phyloP scores from a whole-genome alignment of 2,797 vertebrate species.

The Lithobates pipiens region DNA sequence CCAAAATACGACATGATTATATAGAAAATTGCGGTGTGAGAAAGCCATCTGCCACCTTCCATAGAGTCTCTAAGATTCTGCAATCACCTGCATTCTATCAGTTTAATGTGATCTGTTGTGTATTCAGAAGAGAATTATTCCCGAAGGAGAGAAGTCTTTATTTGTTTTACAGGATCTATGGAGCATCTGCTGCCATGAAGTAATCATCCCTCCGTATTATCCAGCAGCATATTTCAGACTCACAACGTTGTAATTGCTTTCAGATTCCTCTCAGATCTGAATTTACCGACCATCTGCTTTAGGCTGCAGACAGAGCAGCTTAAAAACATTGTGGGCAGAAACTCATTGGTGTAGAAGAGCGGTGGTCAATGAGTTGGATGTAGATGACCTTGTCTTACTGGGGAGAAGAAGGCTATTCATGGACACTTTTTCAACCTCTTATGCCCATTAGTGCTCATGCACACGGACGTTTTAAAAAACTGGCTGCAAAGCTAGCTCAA shows the following conservation, averaged over 20 bases:
- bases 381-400: too few species aligned
- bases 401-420: too few species aligned
- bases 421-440: too few species aligned
- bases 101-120: conserved; percentile 17
- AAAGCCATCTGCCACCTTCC: too few species aligned
- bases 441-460: too few species aligned
- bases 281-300: conserved; percentile 23
- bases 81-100: conserved; percentile 12
- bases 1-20: too few species aligned
- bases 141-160: neutral
- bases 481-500: too few species aligned
- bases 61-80: neutral
- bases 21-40: too few species aligned
- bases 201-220: conserved; percentile 16
- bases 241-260: conserved; percentile 45
- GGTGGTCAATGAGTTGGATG: neutral
- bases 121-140: conserved; percentile 25
- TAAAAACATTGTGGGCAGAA: neutral
- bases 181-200: conserved; percentile 35
- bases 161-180: conserved; percentile 20
- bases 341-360: neutral
- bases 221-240: conserved; percentile 47
- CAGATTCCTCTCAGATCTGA: conserved; percentile 31
- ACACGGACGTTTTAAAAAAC: too few species aligned
- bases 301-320: conserved; percentile 18